Evolutionary conservation across 2,888 invertebrate species (phyloP).

Genomic region (Beris morrisii): DNA sequence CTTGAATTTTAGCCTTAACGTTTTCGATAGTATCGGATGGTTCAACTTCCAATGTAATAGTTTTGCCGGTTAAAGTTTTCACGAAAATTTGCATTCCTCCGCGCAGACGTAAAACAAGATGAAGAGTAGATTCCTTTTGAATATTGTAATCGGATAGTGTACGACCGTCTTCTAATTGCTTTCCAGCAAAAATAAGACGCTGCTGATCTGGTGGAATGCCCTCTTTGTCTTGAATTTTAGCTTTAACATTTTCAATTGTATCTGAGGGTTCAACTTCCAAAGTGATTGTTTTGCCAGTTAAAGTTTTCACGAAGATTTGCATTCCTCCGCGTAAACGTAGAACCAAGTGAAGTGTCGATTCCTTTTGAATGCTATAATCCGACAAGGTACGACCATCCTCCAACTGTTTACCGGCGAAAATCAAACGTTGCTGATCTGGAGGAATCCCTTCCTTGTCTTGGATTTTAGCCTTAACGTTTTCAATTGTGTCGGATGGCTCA

Average conservation of each 20-base stretch:
- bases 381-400: slow-evolving; percentile 34
- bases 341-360: slow-evolving; percentile 33
- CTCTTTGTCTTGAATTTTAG: slow-evolving; percentile 48
- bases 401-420: slow-evolving; percentile 35
- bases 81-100: slow-evolving; percentile 46
- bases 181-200: slow-evolving; percentile 48
- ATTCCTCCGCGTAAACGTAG: slow-evolving; percentile 34
- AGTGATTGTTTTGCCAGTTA: slow-evolving; percentile 50
- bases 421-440: slow-evolving; percentile 35
- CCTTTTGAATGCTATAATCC: slow-evolving; percentile 35
- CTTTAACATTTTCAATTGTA: slow-evolving; percentile 48
- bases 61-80: slow-evolving; percentile 47
- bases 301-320: slow-evolving; percentile 45
- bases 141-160: slow-evolving; percentile 48
- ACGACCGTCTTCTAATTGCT: slow-evolving; percentile 47
- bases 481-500: slow-evolving; percentile 34
- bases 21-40: slow-evolving; percentile 39
- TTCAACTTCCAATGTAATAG: slow-evolving; percentile 46
- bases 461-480: slow-evolving; percentile 34
- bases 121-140: slow-evolving; percentile 47
- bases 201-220: slow-evolving; percentile 49
- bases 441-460: slow-evolving; percentile 36
- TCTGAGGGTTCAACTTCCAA: slow-evolving; percentile 48
- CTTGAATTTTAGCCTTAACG: slow-evolving; percentile 34
- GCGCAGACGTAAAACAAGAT: slow-evolving; percentile 46